Evolutionary conservation across 2,888 invertebrate genomes (phyloP), one percentile per base, ranked within the genome.

Genomic region (Monochamus alternatus): DNA sequence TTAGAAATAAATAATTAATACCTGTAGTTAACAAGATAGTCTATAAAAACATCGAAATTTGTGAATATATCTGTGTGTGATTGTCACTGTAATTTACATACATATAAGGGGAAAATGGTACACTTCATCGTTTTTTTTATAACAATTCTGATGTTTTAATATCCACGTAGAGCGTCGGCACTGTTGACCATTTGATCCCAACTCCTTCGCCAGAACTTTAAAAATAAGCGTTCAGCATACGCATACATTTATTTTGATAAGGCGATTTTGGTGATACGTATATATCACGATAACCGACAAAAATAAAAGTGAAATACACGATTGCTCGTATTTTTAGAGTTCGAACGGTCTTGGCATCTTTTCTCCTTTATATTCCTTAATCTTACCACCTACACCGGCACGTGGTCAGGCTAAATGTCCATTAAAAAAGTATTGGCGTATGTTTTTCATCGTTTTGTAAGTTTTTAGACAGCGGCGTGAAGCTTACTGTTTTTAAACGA

Each of bases 281-380:
- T 55, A 73, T 10, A 62, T 51, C 55, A 9, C 58, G 62, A 47
- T 52, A 32, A 68, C 14, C 31, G 38, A 38, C 44, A 59, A 44
- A 69, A 44, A 62, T 69, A 71, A 71, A 63, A 63, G 71, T 65
- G 64, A 58, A 63, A 9, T 58, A 67, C n/a, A 31, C 43, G 12
- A 32, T 64, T 9, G 30, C 1, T 22, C 30, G 14, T 67, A n/a
- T 60, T 67, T 38, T 47, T 52, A 22, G 31, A 44, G 43, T 38
- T 63, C 3, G 38, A n/a, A 10, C 62, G 8, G 38, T 38, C 62
- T 67, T 67, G 52, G 32, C 55, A 55, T 55, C 9, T 47, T 47
- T 47, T 12, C 38, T 38, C 7, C 47, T 9, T 8, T 12, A 3
- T 47, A 47, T 47, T 12, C 47, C 47, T 47, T 38, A 12, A 47